Conservation (phyloP, 2,888 invertebrate species). For the Diaprepes abbreviatus region DNA sequence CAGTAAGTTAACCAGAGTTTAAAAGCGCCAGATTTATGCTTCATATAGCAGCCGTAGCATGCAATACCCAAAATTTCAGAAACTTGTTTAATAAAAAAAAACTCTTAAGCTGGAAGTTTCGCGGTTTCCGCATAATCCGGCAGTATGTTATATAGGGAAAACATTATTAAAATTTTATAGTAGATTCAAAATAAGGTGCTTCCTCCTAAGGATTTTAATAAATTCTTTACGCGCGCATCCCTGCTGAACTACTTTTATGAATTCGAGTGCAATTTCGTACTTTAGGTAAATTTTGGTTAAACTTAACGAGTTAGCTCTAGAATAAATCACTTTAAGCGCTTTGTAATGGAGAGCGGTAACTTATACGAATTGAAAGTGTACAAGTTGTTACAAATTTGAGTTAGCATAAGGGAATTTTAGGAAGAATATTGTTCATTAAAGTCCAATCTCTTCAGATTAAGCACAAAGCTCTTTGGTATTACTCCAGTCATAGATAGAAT, state of each 20-base stretch:
- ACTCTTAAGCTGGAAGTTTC: constrained; percentile 33
- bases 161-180: constrained; percentile 49
- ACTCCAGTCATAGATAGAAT: too few species aligned
- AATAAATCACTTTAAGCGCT: neutral
- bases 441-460: too few species aligned
- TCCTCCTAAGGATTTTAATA: constrained; percentile 38
- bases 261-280: constrained; percentile 24
- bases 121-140: constrained; percentile 30
- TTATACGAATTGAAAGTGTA: too few species aligned
- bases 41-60: constrained; percentile 33
- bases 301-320: neutral
- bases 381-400: too few species aligned
- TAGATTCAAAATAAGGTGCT: constrained; percentile 40
- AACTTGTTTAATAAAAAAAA: constrained; percentile 39
- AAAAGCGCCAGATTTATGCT: constrained; percentile 35
- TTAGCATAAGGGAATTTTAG: too few species aligned
- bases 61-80: constrained; percentile 39
- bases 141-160: constrained; percentile 42
- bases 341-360: too few species aligned
- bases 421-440: too few species aligned
- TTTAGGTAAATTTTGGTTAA: too few species aligned
- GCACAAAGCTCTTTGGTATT: too few species aligned
- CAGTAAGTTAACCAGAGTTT: constrained; percentile 36
- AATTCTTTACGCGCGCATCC: constrained; percentile 35
- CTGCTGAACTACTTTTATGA: constrained; percentile 29